phyloP scores from a whole-genome alignment of 1,140 invertebrate species.

The Metaphire vulgaris region DNA sequence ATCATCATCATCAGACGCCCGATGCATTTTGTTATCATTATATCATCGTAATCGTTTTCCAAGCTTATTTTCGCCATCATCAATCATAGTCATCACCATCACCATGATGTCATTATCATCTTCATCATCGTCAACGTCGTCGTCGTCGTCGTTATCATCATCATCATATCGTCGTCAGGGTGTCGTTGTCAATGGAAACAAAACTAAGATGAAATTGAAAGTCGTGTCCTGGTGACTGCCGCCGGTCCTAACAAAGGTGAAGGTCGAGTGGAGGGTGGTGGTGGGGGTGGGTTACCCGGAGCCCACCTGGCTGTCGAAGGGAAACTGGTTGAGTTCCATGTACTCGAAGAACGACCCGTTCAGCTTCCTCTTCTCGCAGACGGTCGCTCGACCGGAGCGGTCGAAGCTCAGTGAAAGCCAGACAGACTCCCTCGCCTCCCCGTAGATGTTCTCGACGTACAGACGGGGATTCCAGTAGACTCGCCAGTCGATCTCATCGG shows the following conservation, averaged over 20 bases:
- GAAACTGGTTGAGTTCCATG: conserved; percentile 31
- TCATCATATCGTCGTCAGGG: no score
- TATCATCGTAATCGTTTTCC: conserved; percentile 6
- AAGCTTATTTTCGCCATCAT: no score
- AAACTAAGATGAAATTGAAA: no score
- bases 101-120: not conserved
- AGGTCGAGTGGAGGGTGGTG: no score
- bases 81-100: not conserved
- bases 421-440: conserved; percentile 23
- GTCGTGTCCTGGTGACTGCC: no score
- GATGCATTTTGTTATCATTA: not conserved
- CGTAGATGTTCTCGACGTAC: conserved; percentile 28
- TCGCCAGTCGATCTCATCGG: conserved; percentile 24
- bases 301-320: conserved; percentile 31
- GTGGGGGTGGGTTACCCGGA: not conserved
- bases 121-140: not conserved
- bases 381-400: conserved; percentile 14
- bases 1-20: not conserved
- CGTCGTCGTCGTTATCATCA: not conserved
- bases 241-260: no score
- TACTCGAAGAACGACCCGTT: conserved; percentile 31
- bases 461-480: conserved; percentile 29
- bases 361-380: conserved; percentile 28
- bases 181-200: no score
- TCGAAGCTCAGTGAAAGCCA: conserved; percentile 28